Conservation (phyloP, 1,140 invertebrate species). For the Drosophila nebulosa region DNA sequence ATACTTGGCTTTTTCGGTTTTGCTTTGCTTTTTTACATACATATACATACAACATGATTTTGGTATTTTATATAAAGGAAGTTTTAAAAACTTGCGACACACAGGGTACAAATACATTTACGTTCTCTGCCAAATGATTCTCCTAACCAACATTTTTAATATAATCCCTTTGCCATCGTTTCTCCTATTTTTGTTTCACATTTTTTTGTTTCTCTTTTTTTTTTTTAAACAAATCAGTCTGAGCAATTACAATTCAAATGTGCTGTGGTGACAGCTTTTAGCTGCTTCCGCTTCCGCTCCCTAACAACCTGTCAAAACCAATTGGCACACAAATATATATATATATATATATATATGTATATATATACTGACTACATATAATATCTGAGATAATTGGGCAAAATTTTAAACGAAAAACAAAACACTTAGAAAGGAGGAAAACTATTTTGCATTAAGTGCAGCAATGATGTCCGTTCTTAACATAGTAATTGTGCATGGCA, state of each 20-base stretch:
- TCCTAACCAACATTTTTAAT: constrained; percentile 1
- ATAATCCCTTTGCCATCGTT: neutral
- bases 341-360: constrained; percentile 21
- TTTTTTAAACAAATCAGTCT: constrained; percentile 65
- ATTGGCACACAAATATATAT: constrained; percentile 57
- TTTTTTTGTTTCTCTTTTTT: constrained; percentile 1
- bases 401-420: neutral
- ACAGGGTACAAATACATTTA: neutral
- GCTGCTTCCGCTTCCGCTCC: constrained; percentile 35
- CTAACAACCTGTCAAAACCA: constrained; percentile 51
- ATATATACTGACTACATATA: neutral
- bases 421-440: neutral
- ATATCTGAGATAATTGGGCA: neutral
- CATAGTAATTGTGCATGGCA: constrained; percentile 71
- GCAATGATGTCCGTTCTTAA: constrained; percentile 67
- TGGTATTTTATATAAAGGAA: constrained; percentile 26
- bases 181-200: neutral
- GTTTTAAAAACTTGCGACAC: constrained; percentile 62
- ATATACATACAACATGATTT: constrained; percentile 5
- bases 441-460: constrained; percentile 49
- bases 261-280: constrained; percentile 45
- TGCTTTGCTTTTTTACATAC: constrained; percentile 13
- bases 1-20: constrained; percentile 53
- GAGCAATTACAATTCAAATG: constrained; percentile 71
- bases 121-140: neutral